Base-by-base conservation (phyloP, 2,113 vertebrate genomes). In the Nycticryphes semicollaris region DNA sequence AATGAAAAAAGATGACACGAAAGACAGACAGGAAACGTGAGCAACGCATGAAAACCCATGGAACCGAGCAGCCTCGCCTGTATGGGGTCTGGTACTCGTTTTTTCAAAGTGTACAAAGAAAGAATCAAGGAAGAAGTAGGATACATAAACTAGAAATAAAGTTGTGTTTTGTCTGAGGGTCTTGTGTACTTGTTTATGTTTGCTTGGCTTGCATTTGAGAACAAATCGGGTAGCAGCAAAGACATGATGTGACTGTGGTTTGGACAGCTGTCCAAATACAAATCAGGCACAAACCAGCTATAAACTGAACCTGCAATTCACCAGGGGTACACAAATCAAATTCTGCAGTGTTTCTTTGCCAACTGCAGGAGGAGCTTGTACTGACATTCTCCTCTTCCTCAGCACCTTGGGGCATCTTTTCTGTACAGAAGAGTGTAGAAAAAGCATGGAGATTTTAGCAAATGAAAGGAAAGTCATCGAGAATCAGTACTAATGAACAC, bases 11-110 rank as follows among this genome's bases (percentile, higher is more conserved):
- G 82, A 91, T 54, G 85, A 60, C 53, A 78, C 74, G 87, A 37
- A 85, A 84, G 81, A 87, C 33, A 79, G 85, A 73, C 90, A 87
- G 76, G 82, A 86, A 77, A 78, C 30, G 39, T 22, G 84, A 97
- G 57, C 64, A 47, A 39, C 22, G 64, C 83, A 73, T 48, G 59
- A 66, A 83, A 89, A 72, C 54, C 57, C 11, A 56, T 4, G 59
- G 76, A 92, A 74, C 22, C 35, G 43, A 47, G 83, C 86, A 87
- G 63, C 35, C 22, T 33, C 35, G 72, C 14, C 80, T 64, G 35
- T 18, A 45, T 45, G 18, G 33, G n/a, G 33, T 30, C 5, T 33
- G 39, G 35, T 13, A 15, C 19, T 54, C 33, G 16, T 39, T 59
- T 83, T 47, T 96, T 47, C 3, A 1, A 57, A 90, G 87, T 25